A percentile compares a stretch with the other conserved stretches of the same genome.
Conservation (phyloP, 2,113 vertebrate genomes). For the Anas platyrhynchos region DNA sequence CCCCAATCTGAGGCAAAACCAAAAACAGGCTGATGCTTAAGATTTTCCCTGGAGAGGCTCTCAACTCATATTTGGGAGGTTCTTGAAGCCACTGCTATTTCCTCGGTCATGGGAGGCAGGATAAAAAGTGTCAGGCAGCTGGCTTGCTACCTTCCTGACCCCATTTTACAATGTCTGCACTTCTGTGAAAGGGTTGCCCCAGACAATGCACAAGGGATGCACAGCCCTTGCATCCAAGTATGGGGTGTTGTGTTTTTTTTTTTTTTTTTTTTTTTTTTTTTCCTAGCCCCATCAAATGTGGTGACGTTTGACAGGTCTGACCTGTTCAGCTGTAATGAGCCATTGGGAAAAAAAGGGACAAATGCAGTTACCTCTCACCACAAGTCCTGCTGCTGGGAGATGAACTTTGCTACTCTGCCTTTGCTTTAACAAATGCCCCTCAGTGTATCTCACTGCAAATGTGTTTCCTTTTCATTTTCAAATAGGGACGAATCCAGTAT, state of each 20-base stretch:
- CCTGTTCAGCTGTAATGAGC: conserved; percentile 57
- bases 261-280: neutral
- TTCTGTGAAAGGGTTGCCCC: conserved; percentile 56
- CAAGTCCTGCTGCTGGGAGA: conserved; percentile 61
- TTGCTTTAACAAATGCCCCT: conserved; percentile 65
- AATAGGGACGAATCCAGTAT: conserved; percentile 62
- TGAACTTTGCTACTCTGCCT: conserved; percentile 71
- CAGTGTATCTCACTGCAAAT: conserved; percentile 65
- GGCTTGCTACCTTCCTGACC: conserved; percentile 72
- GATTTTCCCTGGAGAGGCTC: neutral
- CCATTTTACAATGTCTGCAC: conserved; percentile 49
- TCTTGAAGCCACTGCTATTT: conserved; percentile 21
- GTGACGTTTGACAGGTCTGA: conserved; percentile 38
- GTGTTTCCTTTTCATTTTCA: conserved; percentile 75
- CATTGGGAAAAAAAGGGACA: conserved; percentile 26
- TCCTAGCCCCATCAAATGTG: neutral
- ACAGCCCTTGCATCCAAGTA: conserved; percentile 32
- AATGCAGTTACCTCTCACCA: conserved; percentile 49
- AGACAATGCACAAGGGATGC: conserved; percentile 66
- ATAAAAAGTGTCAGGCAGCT: conserved; percentile 56
- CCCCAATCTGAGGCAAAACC: neutral
- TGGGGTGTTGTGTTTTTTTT: neutral
- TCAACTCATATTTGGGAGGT: neutral
- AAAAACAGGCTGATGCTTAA: neutral
- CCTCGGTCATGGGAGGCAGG: neutral